Percentiles rank a stretch among this genome's conserved stretches.
Evolutionary conservation across 2,113 vertebrate genomes (phyloP).

Genomic region (Toxostoma redivivum): DNA sequence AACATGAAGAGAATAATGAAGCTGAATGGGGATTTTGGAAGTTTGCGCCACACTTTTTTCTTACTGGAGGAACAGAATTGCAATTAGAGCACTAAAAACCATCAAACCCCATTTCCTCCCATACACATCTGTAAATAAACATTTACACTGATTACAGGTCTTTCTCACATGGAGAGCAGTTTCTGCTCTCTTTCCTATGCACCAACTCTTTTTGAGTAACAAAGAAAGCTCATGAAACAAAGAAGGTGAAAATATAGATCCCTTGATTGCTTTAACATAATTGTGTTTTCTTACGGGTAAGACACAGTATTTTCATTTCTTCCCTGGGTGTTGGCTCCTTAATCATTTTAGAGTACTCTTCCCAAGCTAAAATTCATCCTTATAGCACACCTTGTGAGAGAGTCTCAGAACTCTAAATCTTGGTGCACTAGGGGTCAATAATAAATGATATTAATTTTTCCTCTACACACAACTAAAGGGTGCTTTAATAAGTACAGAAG

Average conservation of each 20-base stretch:
- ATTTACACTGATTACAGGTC: neutral
- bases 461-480: neutral
- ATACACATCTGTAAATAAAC: neutral
- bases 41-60: neutral
- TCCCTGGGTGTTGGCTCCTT: neutral
- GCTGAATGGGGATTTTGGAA: neutral
- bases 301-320: neutral
- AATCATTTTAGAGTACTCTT: neutral
- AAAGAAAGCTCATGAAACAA: neutral
- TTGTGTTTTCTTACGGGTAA: neutral
- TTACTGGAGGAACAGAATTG: neutral
- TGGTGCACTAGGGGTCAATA: neutral
- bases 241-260: neutral
- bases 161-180: neutral
- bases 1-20: neutral
- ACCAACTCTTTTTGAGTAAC: neutral
- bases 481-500: conserved; percentile 1
- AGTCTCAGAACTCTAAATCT: neutral
- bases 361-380: neutral
- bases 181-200: neutral
- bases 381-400: neutral
- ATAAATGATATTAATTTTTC: neutral
- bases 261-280: neutral
- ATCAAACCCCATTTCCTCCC: neutral
- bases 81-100: neutral